phyloP scores from a whole-genome alignment of 2,113 vertebrate species.

The Corythornis madagascariensis region DNA sequence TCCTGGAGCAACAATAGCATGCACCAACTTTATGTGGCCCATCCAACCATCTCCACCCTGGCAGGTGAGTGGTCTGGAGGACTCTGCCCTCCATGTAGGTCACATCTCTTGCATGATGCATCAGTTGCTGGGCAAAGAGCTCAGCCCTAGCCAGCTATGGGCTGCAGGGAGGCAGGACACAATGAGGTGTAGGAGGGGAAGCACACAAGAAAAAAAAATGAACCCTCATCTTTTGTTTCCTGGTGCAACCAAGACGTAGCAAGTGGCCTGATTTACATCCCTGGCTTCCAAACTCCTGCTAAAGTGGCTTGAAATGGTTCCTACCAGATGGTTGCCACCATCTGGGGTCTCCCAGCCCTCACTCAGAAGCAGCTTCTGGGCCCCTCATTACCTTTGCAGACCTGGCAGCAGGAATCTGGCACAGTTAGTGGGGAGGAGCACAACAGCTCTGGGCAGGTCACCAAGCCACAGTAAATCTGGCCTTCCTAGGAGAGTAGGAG shows the following conservation, averaged over 20 bases:
- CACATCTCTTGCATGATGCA: neutral
- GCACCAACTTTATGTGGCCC: neutral
- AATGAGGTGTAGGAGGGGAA: neutral
- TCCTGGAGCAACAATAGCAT: neutral
- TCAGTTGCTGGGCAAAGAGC: neutral
- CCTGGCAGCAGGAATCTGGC: constrained; percentile 88
- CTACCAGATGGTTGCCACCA: neutral
- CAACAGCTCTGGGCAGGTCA: constrained; percentile 85
- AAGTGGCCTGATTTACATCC: neutral
- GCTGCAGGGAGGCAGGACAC: neutral
- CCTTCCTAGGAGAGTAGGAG: constrained; percentile 79
- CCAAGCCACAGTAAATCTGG: constrained; percentile 92
- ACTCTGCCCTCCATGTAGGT: neutral
- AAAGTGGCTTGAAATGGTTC: neutral
- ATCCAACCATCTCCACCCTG: neutral
- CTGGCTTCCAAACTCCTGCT: neutral
- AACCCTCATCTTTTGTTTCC: neutral
- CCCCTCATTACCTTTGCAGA: constrained; percentile 85
- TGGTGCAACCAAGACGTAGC: neutral
- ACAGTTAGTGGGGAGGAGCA: constrained; percentile 81
- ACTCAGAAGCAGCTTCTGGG: neutral
- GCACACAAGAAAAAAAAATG: neutral
- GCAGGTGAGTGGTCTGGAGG: neutral
- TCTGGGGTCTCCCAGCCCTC: neutral
- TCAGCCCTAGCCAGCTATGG: neutral